Base-by-base conservation (phyloP, 2,797 vertebrate genomes). In the Gadopsis bispinosus region DNA sequence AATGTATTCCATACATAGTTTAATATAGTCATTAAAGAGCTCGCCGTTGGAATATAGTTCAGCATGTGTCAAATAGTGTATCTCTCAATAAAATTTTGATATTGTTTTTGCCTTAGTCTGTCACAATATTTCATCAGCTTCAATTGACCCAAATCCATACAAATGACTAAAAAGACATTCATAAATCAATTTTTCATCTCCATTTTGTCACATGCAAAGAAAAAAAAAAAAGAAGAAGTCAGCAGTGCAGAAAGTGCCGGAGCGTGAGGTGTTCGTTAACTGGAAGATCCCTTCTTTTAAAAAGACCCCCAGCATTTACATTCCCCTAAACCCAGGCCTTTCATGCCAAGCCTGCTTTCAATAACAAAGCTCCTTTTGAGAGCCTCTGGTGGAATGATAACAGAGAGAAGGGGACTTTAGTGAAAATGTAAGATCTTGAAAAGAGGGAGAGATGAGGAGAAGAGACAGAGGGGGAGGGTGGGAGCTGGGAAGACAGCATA, bases 321-420 rank as follows among this genome's bases (percentile, higher is more conserved):
- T 94, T 92, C 91, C 80, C 89, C 90, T 90, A 92, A 93, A 92
- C 87, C 91, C 86, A 80, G 69, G 85, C 90, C 93, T 94, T 94
- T 94, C 91, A 94, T 92, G 89, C 89, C 87, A 51, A 87, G 89
- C 86, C 93, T 94, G 87, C 91, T 95, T 95, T 95, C 93, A 95
- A 94, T 94, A 94, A 95, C 93, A 95, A 95, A 95, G 94, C 89
- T 86, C 63, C 91, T 92, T 92, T 92, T 83, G 91, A 92, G 93
- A 90, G 91, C 91, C 92, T 93, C 93, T 92, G 89, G 92, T 92
- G 92, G 90, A 93, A 94, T 87, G 90, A 94, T 94, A 93, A 93
- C 91, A 93, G 71, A 90, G 89, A 86, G 89, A 91, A 89, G 91
- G 90, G 90, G 92, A 93, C 91, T 95, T 94, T 91, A 94, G 92